Evolutionary conservation across 2,113 vertebrate genomes (phyloP), one percentile per base, ranked within the genome.

Genomic region (Fregetta grallaria): DNA sequence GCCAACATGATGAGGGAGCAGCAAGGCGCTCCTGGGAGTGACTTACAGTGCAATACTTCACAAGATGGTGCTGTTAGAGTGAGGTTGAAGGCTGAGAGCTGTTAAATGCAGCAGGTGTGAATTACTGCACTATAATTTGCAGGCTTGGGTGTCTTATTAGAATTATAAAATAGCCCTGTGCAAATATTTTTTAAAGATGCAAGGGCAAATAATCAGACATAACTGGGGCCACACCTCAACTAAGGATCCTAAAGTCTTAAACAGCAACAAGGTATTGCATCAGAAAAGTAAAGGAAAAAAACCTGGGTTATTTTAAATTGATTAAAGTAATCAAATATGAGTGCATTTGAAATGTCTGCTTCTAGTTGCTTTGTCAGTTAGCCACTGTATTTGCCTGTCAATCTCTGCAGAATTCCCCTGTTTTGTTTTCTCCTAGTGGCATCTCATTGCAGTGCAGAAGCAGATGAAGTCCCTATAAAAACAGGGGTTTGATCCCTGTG

Each of bases 81-180:
- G 40, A 73, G 78, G 72, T 26, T 80, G 88, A 89, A 75, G 77
- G 80, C 88, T 68, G 42, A 91, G 61, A 77, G 53, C 67, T 86
- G 74, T 76, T 72, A 81, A 94, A 83, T 83, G 49, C 80, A 86
- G 87, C 67, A 70, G 74, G 72, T 88, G 62, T 76, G 86, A 95
- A 92, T 83, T 94, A 82, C 45, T 50, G 84, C 67, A 30, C 63
- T 49, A 6, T 50, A 65, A 62, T 67, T 94, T 23, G 3, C 50
- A 77, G 67, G 29, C 58, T 81, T 38, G 15, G 15, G 23, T 62
- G 49, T 81, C 52, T 58, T 73, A 38, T 5, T 76, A 27, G 56
- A 49, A 86, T 86, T 92, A 59, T 47, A 40, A 75, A 67, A 83
- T 30, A 88, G 23, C 66, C 10, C 9, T 44, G 32, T 58, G 79